Evolutionary conservation across 2,113 vertebrate species (phyloP), one percentile per base, ranked within the genome.

Genomic region (Rhinichthys klamathensis): DNA sequence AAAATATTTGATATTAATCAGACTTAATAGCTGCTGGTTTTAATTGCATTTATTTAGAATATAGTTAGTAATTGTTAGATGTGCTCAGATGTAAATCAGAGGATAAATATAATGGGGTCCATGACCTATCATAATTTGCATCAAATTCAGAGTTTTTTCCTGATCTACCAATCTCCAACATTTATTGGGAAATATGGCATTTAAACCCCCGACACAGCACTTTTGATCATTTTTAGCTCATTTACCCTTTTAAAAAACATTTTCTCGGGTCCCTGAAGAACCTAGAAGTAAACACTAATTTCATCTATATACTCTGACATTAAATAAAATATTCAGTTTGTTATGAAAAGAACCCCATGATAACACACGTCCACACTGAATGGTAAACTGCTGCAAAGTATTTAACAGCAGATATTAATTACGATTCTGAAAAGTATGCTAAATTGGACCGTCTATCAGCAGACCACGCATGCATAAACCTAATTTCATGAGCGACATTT

Each of bases 401-500:
- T 41, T 56, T 60, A 41, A 61, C 7, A 23, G 18, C 7, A 51
- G 77, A 79, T 69, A 70, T 79, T 79, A 65, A 84, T 79, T 41
- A 60, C 23, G 32, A 78, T 70, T 67, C n/a, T 58, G 63, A 38
- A 58, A 46, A 72, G 73, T 27, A 79, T 79, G 63, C 41, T 80
- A 41, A 69, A 70, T 69, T 69, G 63, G 54, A 70, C n/a, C 32
- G 21, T 69, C 61, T 35, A 70, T 79, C 54, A 85, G 63, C 25
- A 54, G 60, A 51, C 49, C 83, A 67, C 16, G 44, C 73, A 84
- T 67, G 23, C 60, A 69, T 77, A 12, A 51, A 85, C 77, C 60
- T 63, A 2, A 82, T 75, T 82, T 58, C 23, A 44, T 15, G 38
- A 81, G 76, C 16, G 41, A 56, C 69, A 86, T 74, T 81, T 82